Percentiles rank a stretch among this genome's conserved stretches.
Conservation (phyloP, 2,113 vertebrate species). For the Spermophilus dauricus region DNA sequence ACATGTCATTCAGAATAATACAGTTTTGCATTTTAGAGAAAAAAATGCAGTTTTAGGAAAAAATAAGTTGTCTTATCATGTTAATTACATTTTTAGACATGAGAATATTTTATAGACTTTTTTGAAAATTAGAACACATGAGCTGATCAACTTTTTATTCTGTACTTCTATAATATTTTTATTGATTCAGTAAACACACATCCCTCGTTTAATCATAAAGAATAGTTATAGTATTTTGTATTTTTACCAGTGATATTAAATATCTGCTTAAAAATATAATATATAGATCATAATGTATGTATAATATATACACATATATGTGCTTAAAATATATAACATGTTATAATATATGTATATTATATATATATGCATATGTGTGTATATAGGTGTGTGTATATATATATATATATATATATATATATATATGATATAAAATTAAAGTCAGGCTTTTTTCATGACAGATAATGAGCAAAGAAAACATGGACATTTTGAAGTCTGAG, state of each 20-base stretch:
- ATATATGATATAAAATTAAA: background rate
- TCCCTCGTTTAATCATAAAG: background rate
- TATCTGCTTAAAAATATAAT: background rate
- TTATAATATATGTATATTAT: no score
- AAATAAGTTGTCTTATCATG: background rate
- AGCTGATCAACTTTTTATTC: background rate
- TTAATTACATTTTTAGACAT: background rate
- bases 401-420: no score
- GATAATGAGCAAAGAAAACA: background rate
- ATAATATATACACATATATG: no score
- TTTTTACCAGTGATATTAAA: background rate
- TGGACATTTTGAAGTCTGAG: background rate
- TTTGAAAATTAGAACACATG: background rate
- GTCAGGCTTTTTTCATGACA: background rate
- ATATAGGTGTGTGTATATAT: no score
- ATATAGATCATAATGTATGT: no score
- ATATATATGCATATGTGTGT: no score
- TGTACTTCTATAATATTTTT: background rate
- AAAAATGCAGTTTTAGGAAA: background rate
- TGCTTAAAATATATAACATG: no score
- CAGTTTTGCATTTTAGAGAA: background rate
- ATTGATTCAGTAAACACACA: background rate
- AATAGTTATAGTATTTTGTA: background rate
- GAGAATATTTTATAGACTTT: background rate
- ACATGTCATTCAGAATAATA: background rate